These are phyloP conservation scores for Malacoraja senta DNA, from an alignment of 2,797 vertebrate species.

Conservation along the genomic window DNA sequence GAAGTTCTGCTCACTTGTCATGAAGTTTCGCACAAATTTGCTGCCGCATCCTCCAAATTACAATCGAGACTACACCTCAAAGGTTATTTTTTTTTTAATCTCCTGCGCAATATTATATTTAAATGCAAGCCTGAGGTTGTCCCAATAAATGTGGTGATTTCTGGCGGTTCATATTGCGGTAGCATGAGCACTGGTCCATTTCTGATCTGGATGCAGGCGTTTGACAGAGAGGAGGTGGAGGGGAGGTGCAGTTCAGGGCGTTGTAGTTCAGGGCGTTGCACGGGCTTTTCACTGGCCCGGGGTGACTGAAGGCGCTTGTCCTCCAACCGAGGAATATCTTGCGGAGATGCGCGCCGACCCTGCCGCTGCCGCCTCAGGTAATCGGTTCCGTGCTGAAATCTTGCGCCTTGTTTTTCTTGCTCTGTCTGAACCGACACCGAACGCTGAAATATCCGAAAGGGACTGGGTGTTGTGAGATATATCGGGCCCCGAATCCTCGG, in stretches of 20 bases:
- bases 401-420: neutral
- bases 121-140: neutral
- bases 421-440: neutral
- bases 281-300: too few species aligned
- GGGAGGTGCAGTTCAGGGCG: neutral
- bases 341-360: neutral
- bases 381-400: too few species aligned
- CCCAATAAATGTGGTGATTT: neutral
- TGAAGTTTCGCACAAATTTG: too few species aligned
- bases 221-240: too few species aligned
- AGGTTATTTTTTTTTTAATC: too few species aligned
- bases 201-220: too few species aligned
- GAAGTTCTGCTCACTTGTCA: too few species aligned
- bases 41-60: neutral
- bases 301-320: too few species aligned
- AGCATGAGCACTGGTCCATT: neutral
- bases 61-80: neutral
- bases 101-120: too few species aligned
- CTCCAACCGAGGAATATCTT: too few species aligned
- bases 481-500: conserved; percentile 5
- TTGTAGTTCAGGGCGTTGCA: neutral
- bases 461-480: neutral
- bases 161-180: too few species aligned
- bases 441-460: neutral
- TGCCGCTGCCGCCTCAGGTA: neutral